Evolutionary conservation across 2,113 vertebrate genomes (phyloP), one percentile per base, ranked within the genome.

Genomic region (Pyrgilauda ruficollis): DNA sequence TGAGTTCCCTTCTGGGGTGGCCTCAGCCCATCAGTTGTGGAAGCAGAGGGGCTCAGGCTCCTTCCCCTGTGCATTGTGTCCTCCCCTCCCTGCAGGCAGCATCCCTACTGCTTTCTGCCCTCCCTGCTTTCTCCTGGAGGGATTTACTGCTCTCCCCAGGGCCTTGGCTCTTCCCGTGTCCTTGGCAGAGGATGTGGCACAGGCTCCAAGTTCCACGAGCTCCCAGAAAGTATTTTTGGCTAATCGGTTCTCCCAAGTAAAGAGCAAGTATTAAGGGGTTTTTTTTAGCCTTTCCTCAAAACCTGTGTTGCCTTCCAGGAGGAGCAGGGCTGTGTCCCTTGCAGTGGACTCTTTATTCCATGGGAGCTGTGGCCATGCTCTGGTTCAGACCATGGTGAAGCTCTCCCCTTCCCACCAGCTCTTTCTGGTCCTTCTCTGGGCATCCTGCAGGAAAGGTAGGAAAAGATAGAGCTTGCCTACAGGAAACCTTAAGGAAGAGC

Each of bases 351-450:
- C 12, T 13, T 49, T 21, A 22, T 72, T 47, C 19, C 1, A 0
- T 0, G 1, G 41, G 31, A 56, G 17, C 28, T 7, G 1, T 19
- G 24, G 33, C 35, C 10, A 0, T 2, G 10, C 23, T 72, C 21
- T 52, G 3, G 2, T 72, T 79, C n/a, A 30, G 61, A 13, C 4
- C 0, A 0, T 23, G 37, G 46, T 41, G n/a, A 46, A 68, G 15
- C 41, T 15, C 8, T 47, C 1, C 41, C 37, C 12, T 82, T 90
- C 44, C 78, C 26, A 13, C 41, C 27, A 13, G 15, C 8, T 46
- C 43, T 46, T 56, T 23, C n/a, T 50, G 27, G 5, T 76, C 76
- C 35, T 10, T 30, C 68, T 24, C 23, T 43, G 23, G 10, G 18
- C 28, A 26, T 76, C 37, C 33, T 24, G 49, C 31, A 17, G 37